phyloP scores from a whole-genome alignment of 2,113 vertebrate genomes.

The Dicrurus megarhynchus region DNA sequence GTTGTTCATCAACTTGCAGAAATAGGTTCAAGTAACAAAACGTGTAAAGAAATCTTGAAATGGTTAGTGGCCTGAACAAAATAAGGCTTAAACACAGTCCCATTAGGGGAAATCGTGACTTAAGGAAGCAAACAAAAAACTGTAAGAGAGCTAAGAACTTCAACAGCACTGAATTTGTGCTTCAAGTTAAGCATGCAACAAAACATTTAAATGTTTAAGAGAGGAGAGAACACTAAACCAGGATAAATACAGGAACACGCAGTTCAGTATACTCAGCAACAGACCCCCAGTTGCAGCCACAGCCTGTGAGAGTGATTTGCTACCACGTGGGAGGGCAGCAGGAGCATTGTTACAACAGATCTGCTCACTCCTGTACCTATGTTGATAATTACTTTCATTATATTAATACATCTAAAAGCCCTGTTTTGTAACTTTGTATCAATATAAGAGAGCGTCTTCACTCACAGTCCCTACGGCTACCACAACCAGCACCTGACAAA shows the following conservation, averaged over 20 bases:
- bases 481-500: neutral
- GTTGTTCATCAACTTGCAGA: neutral
- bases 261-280: neutral
- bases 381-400: neutral
- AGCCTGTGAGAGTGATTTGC: neutral
- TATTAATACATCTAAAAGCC: neutral
- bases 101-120: neutral
- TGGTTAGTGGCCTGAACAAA: neutral
- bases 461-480: neutral
- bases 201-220: neutral
- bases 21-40: neutral
- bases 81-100: neutral
- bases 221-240: neutral
- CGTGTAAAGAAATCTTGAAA: neutral
- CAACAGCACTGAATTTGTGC: neutral
- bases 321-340: rapidly evolving
- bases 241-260: neutral
- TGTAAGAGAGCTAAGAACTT: neutral
- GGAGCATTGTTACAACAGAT: neutral
- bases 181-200: neutral
- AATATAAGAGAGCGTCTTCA: neutral
- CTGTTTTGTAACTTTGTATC: neutral
- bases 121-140: neutral
- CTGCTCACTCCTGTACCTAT: neutral
- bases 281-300: neutral